These are phyloP conservation scores for Pachydiplax longipennis DNA, from an alignment of 2,888 invertebrate genomes.

Conservation along the genomic window DNA sequence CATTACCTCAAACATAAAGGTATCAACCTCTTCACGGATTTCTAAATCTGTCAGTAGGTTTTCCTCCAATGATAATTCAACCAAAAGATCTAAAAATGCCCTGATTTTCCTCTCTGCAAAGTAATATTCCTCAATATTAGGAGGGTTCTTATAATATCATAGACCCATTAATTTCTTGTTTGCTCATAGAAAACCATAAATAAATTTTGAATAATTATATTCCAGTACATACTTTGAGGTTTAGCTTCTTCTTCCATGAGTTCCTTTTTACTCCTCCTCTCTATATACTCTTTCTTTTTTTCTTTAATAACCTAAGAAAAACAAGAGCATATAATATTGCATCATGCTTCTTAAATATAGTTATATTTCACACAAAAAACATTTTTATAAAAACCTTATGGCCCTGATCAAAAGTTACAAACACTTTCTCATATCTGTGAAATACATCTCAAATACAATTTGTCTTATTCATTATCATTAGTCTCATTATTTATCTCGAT, in stretches of 20 bases:
- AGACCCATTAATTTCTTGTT: too few species aligned
- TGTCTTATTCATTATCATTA: too few species aligned
- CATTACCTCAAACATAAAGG: conserved; percentile 22
- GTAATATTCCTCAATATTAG: background rate
- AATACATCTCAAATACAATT: too few species aligned
- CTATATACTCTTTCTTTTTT: background rate
- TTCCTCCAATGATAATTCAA: background rate
- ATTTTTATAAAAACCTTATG: too few species aligned
- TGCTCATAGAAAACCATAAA: too few species aligned
- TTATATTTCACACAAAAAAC: too few species aligned
- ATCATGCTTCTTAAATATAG: too few species aligned
- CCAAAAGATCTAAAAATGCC: conserved; percentile 7
- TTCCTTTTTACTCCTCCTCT: background rate
- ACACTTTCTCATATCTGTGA: too few species aligned
- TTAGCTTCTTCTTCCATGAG: background rate
- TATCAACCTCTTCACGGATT: conserved; percentile 25
- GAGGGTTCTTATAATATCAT: background rate
- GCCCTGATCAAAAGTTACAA: too few species aligned
- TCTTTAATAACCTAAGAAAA: background rate
- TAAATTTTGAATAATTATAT: background rate
- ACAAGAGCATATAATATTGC: background rate
- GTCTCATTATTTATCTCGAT: too few species aligned
- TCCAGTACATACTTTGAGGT: background rate
- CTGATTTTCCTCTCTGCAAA: background rate
- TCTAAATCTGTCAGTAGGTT: background rate